Evolutionary conservation across 92 coral and sea anemone genomes (phyloP), one percentile per base, ranked within the genome.

Genomic region (Epizoanthus illoricatus): DNA sequence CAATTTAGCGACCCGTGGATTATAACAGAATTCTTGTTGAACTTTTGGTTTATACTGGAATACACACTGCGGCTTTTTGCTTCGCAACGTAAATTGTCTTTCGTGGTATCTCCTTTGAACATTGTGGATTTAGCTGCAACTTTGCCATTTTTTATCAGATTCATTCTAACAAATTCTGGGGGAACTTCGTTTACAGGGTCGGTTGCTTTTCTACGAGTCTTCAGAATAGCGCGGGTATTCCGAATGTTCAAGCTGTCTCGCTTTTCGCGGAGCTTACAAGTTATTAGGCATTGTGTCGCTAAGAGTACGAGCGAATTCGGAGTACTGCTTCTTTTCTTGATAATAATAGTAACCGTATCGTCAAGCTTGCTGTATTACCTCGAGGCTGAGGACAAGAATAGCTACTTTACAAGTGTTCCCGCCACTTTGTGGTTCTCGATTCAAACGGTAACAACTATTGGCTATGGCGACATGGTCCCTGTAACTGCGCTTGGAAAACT

Each of bases 391-490:
- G 70, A 66, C 10, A 80, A 57, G 24, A 70, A 81, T 20, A 68
- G 86, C 5, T 83, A 67, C 7, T 71, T 87, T 41, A 74, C 71
- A 66, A 87, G 90, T 40, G 78, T 87, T 64, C 90, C 90, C 5
- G 52, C 82, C 10, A 83, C 84, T 24, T 80, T 87, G 70, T 87
- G 90, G 90, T 87, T 87, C 59, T 54, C 85, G 4, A 59, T 87
- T 19, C 86, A 81, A 71, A 87, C 90, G 1, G 85, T 87, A 13
- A 81, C 86, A 4, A 87, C 90, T 42, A 87, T 87, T 8, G 90
- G 90, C 0, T 87, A 87, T 67, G 90, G 90, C 4, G 90, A 87
- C 47, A 85, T 54, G 36, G 85, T 87, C 41, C 90, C 90, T 7
- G 41, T 69, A 59, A 87, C 71, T 62, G 41, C 84, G 7, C 60